These are phyloP conservation scores for Eudiplozoon nipponicum DNA, from an alignment of 2,888 invertebrate genomes.

Conservation along the genomic window DNA sequence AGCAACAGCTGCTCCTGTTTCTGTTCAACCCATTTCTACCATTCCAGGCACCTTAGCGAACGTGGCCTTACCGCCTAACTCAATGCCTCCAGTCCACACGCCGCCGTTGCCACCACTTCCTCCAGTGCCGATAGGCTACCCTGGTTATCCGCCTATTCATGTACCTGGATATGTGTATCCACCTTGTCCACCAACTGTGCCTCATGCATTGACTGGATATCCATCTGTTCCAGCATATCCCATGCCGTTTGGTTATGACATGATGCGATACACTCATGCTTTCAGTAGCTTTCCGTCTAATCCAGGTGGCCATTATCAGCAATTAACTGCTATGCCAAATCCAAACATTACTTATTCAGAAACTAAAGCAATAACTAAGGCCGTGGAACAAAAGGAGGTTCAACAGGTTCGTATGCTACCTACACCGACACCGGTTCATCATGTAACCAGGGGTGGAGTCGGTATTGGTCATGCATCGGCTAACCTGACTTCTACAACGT, in stretches of 20 bases:
- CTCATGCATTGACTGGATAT: neutral
- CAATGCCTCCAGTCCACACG: neutral
- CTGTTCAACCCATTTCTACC: conserved; percentile 6
- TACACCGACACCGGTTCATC: neutral
- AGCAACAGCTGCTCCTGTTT: conserved; percentile 1
- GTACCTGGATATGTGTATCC: neutral
- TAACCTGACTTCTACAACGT: neutral
- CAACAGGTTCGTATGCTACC: neutral
- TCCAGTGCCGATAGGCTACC: neutral
- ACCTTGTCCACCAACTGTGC: neutral
- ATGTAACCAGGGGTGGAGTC: neutral
- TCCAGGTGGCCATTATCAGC: too few species aligned
- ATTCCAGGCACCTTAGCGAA: neutral
- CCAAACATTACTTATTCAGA: too few species aligned
- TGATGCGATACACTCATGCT: too few species aligned
- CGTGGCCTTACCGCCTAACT: too few species aligned
- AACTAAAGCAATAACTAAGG: too few species aligned
- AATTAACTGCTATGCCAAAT: too few species aligned
- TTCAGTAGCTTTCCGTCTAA: too few species aligned
- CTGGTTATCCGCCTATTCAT: too few species aligned
- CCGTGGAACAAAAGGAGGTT: too few species aligned
- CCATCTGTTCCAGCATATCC: conserved; percentile 1
- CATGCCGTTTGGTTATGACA: conserved; percentile 6
- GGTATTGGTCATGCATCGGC: conserved; percentile 3
- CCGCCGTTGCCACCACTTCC: neutral